Percentiles rank a stretch among this genome's conserved stretches.
Conservation (phyloP, 1,140 invertebrate genomes). For the Trichonephila inaurata region DNA sequence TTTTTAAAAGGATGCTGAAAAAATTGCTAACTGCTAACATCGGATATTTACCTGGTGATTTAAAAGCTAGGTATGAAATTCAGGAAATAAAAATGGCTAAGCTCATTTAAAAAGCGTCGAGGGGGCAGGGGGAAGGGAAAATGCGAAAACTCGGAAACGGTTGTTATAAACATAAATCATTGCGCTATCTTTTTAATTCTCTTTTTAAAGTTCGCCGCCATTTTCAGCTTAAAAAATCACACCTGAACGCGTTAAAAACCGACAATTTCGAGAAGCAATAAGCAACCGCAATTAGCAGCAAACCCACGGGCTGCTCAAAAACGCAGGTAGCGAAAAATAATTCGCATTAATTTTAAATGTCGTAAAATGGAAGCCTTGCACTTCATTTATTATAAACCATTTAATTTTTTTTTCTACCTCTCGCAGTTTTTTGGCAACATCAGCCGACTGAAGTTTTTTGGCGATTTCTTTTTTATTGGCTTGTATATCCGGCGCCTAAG, state of each 20-base stretch:
- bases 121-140: neutral
- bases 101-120: conserved; percentile 18
- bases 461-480: conserved; percentile 18
- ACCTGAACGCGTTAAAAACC: neutral
- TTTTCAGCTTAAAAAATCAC: neutral
- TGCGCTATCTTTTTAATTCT: conserved; percentile 49
- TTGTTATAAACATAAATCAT: conserved; percentile 57
- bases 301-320: conserved; percentile 59
- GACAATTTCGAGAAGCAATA: conserved; percentile 19
- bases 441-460: conserved; percentile 42
- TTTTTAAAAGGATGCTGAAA: neutral
- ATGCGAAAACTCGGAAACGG: conserved; percentile 10
- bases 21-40: neutral
- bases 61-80: neutral
- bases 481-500: conserved; percentile 50
- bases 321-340: conserved; percentile 53
- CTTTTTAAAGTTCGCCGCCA: conserved; percentile 38
- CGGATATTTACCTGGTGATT: neutral
- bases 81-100: conserved; percentile 20
- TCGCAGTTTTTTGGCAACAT: conserved; percentile 28
- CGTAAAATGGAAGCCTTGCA: neutral
- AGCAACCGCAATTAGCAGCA: conserved; percentile 29
- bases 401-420: conserved; percentile 23
- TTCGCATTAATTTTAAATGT: conserved; percentile 59
- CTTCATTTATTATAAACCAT: conserved; percentile 59